A percentile compares a stretch with the other conserved stretches of the same genome.
Evolutionary conservation across 2,797 vertebrate species (phyloP).

Genomic region (Potorous gilbertii): DNA sequence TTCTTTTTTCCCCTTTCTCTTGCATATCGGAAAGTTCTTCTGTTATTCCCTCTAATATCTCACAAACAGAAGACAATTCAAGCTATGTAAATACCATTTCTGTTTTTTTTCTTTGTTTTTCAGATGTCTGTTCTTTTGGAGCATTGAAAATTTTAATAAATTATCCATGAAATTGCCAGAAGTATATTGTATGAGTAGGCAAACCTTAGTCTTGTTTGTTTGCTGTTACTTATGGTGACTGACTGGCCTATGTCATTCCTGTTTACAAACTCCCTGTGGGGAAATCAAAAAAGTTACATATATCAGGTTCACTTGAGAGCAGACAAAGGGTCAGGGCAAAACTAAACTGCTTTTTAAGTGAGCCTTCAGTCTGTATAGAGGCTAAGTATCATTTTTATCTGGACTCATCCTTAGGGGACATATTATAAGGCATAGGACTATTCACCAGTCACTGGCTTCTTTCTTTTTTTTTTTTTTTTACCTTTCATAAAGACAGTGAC

Average conservation of each 20-base stretch:
- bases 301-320: neutral
- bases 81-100: neutral
- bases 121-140: neutral
- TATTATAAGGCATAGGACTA: neutral
- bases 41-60: neutral
- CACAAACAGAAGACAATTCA: neutral
- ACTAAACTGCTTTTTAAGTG: neutral
- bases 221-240: neutral
- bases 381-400: neutral
- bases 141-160: neutral
- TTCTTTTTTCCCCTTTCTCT: neutral
- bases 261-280: neutral
- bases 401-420: neutral
- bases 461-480: neutral
- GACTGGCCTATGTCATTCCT: neutral
- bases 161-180: neutral
- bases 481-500: neutral
- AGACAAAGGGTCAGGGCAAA: neutral
- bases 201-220: neutral
- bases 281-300: neutral
- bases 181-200: slow-evolving; percentile 2
- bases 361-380: neutral
- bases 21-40: neutral
- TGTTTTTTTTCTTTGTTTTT: neutral
- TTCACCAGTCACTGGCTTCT: neutral